Conservation (phyloP, 2,888 invertebrate species). For the Pseudolycoriella hygida region DNA sequence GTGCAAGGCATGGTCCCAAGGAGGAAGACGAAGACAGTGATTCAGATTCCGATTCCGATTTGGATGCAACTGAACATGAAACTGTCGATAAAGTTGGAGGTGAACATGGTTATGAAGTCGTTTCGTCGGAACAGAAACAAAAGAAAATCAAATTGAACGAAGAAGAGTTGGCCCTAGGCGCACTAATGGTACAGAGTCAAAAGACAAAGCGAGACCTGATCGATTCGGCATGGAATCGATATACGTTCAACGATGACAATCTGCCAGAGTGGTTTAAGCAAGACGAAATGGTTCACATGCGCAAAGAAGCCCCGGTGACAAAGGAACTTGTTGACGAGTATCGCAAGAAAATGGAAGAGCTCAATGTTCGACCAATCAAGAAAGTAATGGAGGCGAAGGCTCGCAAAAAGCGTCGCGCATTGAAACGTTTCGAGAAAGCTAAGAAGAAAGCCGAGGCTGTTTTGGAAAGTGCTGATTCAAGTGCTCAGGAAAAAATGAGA, state of each 20-base stretch:
- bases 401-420: constrained; percentile 81
- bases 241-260: constrained; percentile 76
- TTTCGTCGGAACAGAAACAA: constrained; percentile 15
- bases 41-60: constrained; percentile 2
- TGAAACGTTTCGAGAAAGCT: constrained; percentile 76
- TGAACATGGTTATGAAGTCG: constrained; percentile 13
- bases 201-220: constrained; percentile 79
- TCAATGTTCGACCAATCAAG: constrained; percentile 90
- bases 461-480: constrained; percentile 75
- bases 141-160: constrained; percentile 59
- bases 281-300: constrained; percentile 85
- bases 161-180: constrained; percentile 82
- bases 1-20: constrained; percentile 17
- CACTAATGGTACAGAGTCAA: constrained; percentile 75
- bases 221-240: constrained; percentile 86
- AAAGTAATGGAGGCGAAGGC: constrained; percentile 97
- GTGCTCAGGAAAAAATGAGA: constrained; percentile 82
- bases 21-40: constrained; percentile 21
- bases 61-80: constrained; percentile 42
- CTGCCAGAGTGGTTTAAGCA: constrained; percentile 92
- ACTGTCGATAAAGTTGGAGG: constrained; percentile 42
- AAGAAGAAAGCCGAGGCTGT: constrained; percentile 92
- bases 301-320: constrained; percentile 65
- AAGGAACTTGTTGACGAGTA: constrained; percentile 75
- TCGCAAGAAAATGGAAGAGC: constrained; percentile 60